These are phyloP conservation scores for Globodera rostochiensis DNA, from an alignment of 1,140 invertebrate species.

Conservation along the genomic window DNA sequence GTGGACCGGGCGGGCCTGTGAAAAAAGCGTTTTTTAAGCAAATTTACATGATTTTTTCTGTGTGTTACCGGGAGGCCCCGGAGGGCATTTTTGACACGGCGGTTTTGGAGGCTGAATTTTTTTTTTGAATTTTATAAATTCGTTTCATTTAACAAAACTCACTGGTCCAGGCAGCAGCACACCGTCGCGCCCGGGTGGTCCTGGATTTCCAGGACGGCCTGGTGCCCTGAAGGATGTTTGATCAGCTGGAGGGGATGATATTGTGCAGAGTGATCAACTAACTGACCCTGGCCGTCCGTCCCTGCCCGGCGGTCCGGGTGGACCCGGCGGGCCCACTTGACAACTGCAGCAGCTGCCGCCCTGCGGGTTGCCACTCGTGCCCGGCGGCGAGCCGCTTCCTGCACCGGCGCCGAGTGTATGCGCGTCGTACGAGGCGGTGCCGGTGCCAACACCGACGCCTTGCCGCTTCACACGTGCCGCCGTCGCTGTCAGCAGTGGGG, in stretches of 20 bases:
- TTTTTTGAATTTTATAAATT: not conserved
- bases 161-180: slow-evolving; percentile 58
- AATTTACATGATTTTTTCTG: not conserved
- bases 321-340: slow-evolving; percentile 63
- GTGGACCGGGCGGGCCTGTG: slow-evolving; percentile 57
- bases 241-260: not conserved
- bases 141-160: not conserved
- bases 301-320: slow-evolving; percentile 63
- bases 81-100: slow-evolving; percentile 63
- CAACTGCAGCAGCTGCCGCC: slow-evolving; percentile 61
- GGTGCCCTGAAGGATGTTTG: slow-evolving; percentile 48
- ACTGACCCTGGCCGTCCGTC: slow-evolving; percentile 58
- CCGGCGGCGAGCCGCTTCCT: slow-evolving; percentile 47
- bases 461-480: slow-evolving; percentile 1
- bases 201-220: slow-evolving; percentile 62
- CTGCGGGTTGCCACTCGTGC: slow-evolving; percentile 41
- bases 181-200: slow-evolving; percentile 62
- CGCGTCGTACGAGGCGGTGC: slow-evolving; percentile 39
- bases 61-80: slow-evolving; percentile 45
- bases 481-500: not conserved
- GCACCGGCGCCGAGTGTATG: slow-evolving; percentile 22
- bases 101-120: slow-evolving; percentile 58
- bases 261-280: not conserved
- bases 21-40: not conserved
- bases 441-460: slow-evolving; percentile 19